A percentile compares a stretch with the other conserved stretches of the same genome.
Conservation (phyloP, 2,888 invertebrate genomes). For the Ochropacha duplaris region DNA sequence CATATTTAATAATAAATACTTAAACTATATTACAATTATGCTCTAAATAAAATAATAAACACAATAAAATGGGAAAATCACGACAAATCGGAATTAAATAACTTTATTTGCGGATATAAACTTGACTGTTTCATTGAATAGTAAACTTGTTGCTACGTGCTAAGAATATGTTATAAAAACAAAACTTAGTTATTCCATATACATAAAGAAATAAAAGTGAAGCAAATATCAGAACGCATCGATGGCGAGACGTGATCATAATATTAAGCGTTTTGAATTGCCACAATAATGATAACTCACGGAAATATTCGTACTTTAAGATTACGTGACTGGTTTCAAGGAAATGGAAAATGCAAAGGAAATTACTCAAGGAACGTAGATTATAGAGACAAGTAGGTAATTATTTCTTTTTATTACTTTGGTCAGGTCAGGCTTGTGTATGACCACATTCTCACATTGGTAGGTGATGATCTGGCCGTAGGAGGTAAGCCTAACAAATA, state of each 20-base stretch:
- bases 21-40: neutral
- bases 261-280: neutral
- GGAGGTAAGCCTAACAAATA: too few species aligned
- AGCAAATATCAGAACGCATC: slow-evolving; percentile 5
- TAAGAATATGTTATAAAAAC: neutral
- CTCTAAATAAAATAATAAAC: neutral
- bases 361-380: neutral
- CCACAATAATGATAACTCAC: neutral
- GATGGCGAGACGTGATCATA: neutral
- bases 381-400: neutral
- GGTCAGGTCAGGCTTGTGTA: too few species aligned
- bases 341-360: neutral
- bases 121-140: neutral
- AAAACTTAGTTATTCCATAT: neutral
- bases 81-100: neutral
- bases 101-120: neutral
- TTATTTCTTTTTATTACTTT: neutral
- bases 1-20: too few species aligned
- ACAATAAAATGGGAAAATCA: neutral
- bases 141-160: neutral
- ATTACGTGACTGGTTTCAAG: neutral
- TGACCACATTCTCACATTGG: too few species aligned
- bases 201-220: slow-evolving; percentile 3
- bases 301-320: neutral
- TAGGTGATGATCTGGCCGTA: too few species aligned